Conservation (phyloP, 92 coral and sea anemone genomes). For the Bergia sp. region DNA sequence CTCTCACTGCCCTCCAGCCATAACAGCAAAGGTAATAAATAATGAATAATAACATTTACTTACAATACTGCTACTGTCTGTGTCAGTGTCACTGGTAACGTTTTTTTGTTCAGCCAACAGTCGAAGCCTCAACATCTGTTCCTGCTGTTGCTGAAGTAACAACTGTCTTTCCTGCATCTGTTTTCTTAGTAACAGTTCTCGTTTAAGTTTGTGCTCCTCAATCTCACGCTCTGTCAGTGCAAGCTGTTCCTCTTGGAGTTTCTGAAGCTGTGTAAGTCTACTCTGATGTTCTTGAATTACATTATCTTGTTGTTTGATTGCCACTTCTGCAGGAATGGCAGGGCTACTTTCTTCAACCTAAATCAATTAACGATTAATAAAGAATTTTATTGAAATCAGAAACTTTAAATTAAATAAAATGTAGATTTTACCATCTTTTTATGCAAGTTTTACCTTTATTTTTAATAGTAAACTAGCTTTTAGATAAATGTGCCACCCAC, state of each 20-base stretch:
- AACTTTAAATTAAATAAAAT: no score
- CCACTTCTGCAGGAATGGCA: conserved; percentile 36
- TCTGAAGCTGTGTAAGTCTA: conserved; percentile 71
- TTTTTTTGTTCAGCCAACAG: conserved; percentile 48
- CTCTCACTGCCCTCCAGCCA: no score
- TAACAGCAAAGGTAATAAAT: no score
- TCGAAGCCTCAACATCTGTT: conserved; percentile 67
- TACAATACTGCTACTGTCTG: conserved; percentile 29
- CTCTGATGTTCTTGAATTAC: conserved; percentile 73
- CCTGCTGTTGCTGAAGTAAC: conserved; percentile 82
- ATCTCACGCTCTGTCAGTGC: conserved; percentile 86
- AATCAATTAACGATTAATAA: not conserved
- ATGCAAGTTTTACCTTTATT: no score
- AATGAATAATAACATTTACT: not conserved
- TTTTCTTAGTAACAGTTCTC: conserved; percentile 84
- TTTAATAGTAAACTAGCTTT: no score
- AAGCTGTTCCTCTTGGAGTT: conserved; percentile 86
- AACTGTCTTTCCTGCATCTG: conserved; percentile 87
- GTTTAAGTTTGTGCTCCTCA: conserved; percentile 89
- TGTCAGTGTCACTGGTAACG: conserved; percentile 28
- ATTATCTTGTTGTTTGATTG: conserved; percentile 50
- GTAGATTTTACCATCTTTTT: no score
- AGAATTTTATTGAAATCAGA: no score
- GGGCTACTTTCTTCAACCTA: conserved; percentile 56
- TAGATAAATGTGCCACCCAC: no score